phyloP scores from a whole-genome alignment of 2,113 vertebrate genomes.

The Tiliqua scincoides region DNA sequence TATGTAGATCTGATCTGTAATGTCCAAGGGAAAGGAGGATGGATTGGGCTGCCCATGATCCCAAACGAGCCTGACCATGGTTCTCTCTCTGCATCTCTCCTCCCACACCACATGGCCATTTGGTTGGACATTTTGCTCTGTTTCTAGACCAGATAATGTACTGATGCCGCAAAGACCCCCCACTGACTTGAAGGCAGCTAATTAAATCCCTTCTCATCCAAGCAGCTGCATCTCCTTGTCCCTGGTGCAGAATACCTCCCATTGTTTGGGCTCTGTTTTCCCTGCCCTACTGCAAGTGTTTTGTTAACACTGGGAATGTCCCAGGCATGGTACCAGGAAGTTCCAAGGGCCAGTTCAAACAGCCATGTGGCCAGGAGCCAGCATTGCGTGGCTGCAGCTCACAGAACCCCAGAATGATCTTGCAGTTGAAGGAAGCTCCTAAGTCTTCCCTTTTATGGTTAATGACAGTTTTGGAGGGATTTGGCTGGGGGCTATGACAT shows the following conservation, averaged over 20 bases:
- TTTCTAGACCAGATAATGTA: background rate
- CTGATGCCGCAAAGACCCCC: background rate
- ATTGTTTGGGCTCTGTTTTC: background rate
- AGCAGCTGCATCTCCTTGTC: background rate
- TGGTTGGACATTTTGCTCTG: background rate
- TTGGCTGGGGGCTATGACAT: too few relatives aligned
- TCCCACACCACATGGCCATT: background rate
- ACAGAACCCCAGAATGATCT: background rate
- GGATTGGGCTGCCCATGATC: background rate
- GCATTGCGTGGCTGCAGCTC: background rate
- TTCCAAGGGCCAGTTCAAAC: background rate
- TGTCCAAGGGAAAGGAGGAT: too few relatives aligned
- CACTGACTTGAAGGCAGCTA: background rate
- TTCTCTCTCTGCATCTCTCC: background rate
- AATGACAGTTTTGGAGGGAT: too few relatives aligned
- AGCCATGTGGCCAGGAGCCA: background rate
- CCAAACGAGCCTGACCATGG: background rate
- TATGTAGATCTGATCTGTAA: background rate
- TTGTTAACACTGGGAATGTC: background rate
- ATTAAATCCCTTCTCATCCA: background rate
- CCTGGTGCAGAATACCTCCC: background rate
- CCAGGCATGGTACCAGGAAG: background rate
- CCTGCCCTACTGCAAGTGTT: background rate
- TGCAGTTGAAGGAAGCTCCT: background rate
- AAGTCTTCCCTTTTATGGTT: too few relatives aligned